Conservation (phyloP, 2,797 vertebrate species). For the Pelodytes ibericus region DNA sequence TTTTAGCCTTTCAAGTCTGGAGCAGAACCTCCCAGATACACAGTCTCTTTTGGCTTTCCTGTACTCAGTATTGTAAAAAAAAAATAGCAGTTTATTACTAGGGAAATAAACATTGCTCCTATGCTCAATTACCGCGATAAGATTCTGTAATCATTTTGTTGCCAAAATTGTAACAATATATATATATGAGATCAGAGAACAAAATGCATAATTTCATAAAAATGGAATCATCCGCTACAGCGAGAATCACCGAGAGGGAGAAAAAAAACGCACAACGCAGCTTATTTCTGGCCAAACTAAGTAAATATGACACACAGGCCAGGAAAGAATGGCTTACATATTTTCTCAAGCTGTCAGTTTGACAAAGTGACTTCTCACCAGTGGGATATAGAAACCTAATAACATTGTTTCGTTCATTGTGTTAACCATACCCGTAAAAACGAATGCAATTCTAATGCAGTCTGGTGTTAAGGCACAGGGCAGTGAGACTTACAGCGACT, state of each 20-base stretch:
- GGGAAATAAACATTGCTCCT: constrained; percentile 25
- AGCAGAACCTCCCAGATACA: neutral
- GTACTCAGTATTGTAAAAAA: neutral
- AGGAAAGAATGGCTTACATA: constrained; percentile 59
- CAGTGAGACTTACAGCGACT: constrained; percentile 1
- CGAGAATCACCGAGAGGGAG: constrained; percentile 1
- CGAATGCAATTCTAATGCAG: constrained; percentile 47
- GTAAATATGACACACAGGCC: constrained; percentile 62
- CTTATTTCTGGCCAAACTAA: constrained; percentile 59
- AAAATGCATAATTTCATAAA: constrained; percentile 33
- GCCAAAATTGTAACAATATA: constrained; percentile 42
- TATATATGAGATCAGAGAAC: constrained; percentile 14
- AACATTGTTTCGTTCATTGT: constrained; percentile 49
- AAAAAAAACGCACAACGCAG: constrained; percentile 43
- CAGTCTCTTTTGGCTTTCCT: neutral
- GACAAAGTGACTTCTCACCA: constrained; percentile 63
- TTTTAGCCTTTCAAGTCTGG: neutral
- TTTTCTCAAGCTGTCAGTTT: constrained; percentile 65
- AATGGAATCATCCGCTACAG: constrained; percentile 7
- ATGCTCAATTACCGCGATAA: constrained; percentile 26
- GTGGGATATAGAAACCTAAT: constrained; percentile 56
- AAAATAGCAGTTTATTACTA: constrained; percentile 21
- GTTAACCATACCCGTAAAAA: constrained; percentile 45
- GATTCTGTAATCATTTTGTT: constrained; percentile 30
- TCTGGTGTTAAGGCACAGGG: constrained; percentile 4